A percentile compares a stretch with the other conserved stretches of the same genome.
Evolutionary conservation across 1,140 invertebrate genomes (phyloP).

Genomic region (Leptinotarsa lineolata): DNA sequence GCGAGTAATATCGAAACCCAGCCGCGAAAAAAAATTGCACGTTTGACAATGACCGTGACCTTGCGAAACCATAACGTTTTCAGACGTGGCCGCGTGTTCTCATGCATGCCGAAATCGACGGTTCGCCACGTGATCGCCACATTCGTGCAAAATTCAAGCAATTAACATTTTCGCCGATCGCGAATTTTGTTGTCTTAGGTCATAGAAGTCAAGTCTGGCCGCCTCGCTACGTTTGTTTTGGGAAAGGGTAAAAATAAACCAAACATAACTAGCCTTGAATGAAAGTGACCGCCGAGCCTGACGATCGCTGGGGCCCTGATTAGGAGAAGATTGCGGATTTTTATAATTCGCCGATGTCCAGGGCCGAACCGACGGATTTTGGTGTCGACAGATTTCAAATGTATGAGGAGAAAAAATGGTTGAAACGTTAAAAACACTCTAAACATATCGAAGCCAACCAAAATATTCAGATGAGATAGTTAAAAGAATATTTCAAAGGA

Average conservation of each 20-base stretch:
- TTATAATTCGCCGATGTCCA: background rate
- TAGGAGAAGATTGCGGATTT: constrained; percentile 31
- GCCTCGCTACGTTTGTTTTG: constrained; percentile 28
- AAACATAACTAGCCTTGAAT: constrained; percentile 47
- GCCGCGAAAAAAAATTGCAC: background rate
- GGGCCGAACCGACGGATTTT: background rate
- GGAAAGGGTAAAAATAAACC: constrained; percentile 49
- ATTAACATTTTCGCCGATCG: constrained; percentile 35
- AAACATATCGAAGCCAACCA: too few relatives aligned
- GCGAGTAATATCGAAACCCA: background rate
- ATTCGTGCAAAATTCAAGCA: constrained; percentile 30
- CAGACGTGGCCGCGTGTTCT: constrained; percentile 26
- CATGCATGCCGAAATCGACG: background rate
- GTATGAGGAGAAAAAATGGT: too few relatives aligned
- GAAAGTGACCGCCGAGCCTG: constrained; percentile 45
- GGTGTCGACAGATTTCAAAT: background rate
- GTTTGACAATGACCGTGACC: constrained; percentile 32
- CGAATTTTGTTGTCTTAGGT: constrained; percentile 44
- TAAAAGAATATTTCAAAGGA: too few relatives aligned
- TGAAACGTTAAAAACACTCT: too few relatives aligned
- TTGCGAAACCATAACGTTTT: constrained; percentile 18
- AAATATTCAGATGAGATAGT: too few relatives aligned
- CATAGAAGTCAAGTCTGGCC: constrained; percentile 40
- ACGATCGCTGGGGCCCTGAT: constrained; percentile 36
- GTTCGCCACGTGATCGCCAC: constrained; percentile 24